These are phyloP conservation scores for Protophormia terraenovae DNA, from an alignment of 2,888 invertebrate genomes.

Conservation along the genomic window DNA sequence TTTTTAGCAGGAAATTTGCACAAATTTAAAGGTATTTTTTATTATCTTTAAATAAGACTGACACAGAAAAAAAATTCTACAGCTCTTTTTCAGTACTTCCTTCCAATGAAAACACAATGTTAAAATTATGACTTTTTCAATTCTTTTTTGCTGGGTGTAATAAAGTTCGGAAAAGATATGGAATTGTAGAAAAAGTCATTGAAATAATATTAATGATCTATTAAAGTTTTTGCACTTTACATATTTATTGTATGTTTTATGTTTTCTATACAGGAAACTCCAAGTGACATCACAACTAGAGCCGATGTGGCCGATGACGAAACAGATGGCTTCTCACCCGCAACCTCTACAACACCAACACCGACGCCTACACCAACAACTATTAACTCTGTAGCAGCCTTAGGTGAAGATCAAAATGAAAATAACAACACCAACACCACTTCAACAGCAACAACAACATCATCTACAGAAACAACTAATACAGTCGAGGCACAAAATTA, in stretches of 20 bases:
- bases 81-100: too few species aligned
- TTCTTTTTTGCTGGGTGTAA: too few species aligned
- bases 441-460: background rate
- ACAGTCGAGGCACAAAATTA: constrained; percentile 67
- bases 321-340: constrained; percentile 74
- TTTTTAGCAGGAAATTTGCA: too few species aligned
- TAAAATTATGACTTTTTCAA: too few species aligned
- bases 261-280: constrained; percentile 76
- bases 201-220: too few species aligned
- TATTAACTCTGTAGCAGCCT: constrained; percentile 51
- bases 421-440: constrained; percentile 4
- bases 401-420: constrained; percentile 62
- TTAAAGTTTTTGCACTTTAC: too few species aligned
- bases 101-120: too few species aligned
- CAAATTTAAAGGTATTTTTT: too few species aligned
- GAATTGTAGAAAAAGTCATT: too few species aligned
- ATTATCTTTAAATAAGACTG: too few species aligned
- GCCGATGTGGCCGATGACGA: constrained; percentile 76
- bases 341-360: constrained; percentile 72
- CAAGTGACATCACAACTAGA: constrained; percentile 78
- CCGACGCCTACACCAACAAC: constrained; percentile 73
- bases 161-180: too few species aligned
- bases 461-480: constrained; percentile 55
- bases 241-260: background rate
- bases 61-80: too few species aligned